Conservation (phyloP, 2,113 vertebrate species). For the Rhagologus leucostigma region DNA sequence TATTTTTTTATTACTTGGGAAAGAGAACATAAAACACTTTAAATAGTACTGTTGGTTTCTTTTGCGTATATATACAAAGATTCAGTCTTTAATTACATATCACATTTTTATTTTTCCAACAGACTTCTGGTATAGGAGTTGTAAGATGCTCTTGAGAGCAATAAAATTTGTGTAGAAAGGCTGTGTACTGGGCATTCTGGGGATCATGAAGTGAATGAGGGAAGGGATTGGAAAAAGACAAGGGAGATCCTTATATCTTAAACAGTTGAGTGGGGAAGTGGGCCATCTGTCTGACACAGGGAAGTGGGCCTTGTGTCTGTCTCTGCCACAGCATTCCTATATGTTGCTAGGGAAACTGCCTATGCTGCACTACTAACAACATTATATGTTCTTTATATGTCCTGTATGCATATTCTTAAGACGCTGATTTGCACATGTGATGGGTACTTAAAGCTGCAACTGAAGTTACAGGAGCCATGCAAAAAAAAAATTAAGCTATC, state of each 20-base stretch:
- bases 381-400: neutral
- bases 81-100: neutral
- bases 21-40: neutral
- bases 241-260: neutral
- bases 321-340: neutral
- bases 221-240: neutral
- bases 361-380: neutral
- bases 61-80: neutral
- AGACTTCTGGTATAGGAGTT: neutral
- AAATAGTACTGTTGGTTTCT: neutral
- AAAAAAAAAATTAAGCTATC: neutral
- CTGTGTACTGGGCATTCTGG: neutral
- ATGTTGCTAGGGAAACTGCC: neutral
- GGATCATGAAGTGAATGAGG: neutral
- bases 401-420: neutral
- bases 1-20: neutral
- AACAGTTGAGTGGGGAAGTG: neutral
- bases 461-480: neutral
- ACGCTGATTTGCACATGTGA: fast-evolving
- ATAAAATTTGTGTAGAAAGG: neutral
- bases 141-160: neutral
- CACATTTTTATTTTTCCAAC: neutral
- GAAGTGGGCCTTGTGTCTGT: neutral
- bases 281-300: neutral
- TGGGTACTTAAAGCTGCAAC: neutral